These are phyloP conservation scores for Diachrysia chrysitis DNA, from an alignment of 2,888 invertebrate genomes.

Conservation along the genomic window DNA sequence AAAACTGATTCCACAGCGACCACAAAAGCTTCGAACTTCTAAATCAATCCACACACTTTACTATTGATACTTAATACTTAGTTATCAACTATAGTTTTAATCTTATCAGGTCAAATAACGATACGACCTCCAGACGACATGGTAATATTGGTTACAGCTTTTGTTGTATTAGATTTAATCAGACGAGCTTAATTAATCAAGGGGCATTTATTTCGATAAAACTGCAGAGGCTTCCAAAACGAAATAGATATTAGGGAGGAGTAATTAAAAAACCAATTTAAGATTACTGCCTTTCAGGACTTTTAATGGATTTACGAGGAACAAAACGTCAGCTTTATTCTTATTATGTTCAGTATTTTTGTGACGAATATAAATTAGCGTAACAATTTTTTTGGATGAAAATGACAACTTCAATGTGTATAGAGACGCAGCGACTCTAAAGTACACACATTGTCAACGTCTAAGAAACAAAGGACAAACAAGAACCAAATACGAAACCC, in stretches of 20 bases:
- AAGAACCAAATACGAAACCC: slow-evolving; percentile 9
- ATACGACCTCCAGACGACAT: slow-evolving; percentile 25
- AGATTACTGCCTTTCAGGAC: neutral
- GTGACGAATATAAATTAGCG: too few relatives aligned
- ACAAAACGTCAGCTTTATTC: neutral
- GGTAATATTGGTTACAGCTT: slow-evolving; percentile 27
- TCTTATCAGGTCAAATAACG: slow-evolving; percentile 17
- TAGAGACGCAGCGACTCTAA: too few relatives aligned
- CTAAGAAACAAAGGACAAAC: slow-evolving; percentile 14
- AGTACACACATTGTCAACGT: neutral
- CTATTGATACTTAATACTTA: neutral
- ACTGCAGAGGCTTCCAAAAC: slow-evolving; percentile 13
- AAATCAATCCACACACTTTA: slow-evolving; percentile 9
- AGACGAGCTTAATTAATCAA: slow-evolving; percentile 31
- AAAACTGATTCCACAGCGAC: neutral
- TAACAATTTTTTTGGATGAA: too few relatives aligned
- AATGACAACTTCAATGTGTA: too few relatives aligned
- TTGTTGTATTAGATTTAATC: slow-evolving; percentile 13
- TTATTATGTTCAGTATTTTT: too few relatives aligned
- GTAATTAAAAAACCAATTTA: slow-evolving; percentile 5
- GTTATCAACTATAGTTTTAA: slow-evolving; percentile 11
- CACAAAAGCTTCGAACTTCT: neutral
- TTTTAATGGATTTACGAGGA: slow-evolving; percentile 1
- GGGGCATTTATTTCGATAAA: slow-evolving; percentile 12
- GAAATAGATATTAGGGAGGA: neutral